A percentile compares a stretch with the other conserved stretches of the same genome.
These are phyloP conservation scores for Norana najaformis DNA, from an alignment of 2,888 invertebrate genomes.

Conservation along the genomic window DNA sequence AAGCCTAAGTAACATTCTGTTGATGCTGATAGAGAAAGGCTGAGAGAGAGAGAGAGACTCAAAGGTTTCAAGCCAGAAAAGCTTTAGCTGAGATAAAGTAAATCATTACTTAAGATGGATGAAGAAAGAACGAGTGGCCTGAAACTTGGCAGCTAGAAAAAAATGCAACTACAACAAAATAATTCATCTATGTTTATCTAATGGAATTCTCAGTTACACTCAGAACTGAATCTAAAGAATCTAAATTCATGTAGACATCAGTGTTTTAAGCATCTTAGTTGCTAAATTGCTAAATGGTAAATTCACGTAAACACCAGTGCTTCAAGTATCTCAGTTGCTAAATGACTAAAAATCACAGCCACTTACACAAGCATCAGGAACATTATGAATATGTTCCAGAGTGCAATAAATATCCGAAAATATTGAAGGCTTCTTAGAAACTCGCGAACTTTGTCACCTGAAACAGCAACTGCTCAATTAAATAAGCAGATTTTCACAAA, in stretches of 20 bases:
- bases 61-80: no score
- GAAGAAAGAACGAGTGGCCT: no score
- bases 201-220: no score
- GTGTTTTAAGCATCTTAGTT: neutral
- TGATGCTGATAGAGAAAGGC: no score
- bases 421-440: conserved; percentile 62
- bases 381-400: conserved; percentile 64
- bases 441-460: conserved; percentile 62
- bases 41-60: no score
- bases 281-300: neutral
- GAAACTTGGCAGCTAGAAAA: no score
- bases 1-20: no score
- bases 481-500: neutral
- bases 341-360: neutral
- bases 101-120: no score
- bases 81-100: no score
- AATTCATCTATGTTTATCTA: no score
- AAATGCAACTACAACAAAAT: no score
- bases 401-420: conserved; percentile 63
- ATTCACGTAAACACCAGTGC: neutral
- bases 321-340: neutral
- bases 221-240: no score
- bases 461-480: neutral
- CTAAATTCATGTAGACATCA: neutral
- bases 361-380: conserved; percentile 64